Percentiles rank a stretch among this genome's conserved stretches.
Evolutionary conservation across 2,113 vertebrate species (phyloP).

Genomic region (Alethe diademata): DNA sequence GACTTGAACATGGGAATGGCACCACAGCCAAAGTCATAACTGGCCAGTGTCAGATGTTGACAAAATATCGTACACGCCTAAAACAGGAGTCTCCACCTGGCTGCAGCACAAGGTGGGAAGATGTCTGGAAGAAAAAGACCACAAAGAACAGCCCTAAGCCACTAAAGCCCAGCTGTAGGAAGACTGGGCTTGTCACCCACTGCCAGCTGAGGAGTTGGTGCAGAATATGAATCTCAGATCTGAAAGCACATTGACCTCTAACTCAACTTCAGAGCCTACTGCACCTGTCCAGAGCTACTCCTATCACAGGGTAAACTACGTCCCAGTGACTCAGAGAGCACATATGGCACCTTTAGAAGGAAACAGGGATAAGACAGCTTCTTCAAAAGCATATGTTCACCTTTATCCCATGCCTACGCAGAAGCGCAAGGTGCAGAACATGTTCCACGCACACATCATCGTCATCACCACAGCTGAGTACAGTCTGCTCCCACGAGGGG

Average conservation of each 20-base stretch:
- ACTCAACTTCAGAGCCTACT: background rate
- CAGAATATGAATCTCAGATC: background rate
- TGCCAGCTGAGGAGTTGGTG: background rate
- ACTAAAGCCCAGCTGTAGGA: background rate
- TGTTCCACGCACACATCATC: background rate
- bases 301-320: background rate
- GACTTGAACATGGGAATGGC: background rate
- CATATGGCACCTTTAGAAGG: conserved; percentile 12
- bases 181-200: background rate
- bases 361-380: background rate
- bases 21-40: background rate
- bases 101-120: background rate
- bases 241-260: background rate
- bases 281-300: background rate
- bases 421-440: conserved; percentile 16
- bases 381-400: conserved; percentile 55
- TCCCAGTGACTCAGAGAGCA: background rate
- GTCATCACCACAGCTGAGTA: background rate
- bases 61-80: background rate
- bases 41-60: background rate
- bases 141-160: background rate
- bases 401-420: conserved; percentile 18
- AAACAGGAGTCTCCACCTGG: background rate
- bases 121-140: background rate
- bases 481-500: background rate